Conservation (phyloP, 1,140 invertebrate genomes). For the Pectinophora gossypiella region DNA sequence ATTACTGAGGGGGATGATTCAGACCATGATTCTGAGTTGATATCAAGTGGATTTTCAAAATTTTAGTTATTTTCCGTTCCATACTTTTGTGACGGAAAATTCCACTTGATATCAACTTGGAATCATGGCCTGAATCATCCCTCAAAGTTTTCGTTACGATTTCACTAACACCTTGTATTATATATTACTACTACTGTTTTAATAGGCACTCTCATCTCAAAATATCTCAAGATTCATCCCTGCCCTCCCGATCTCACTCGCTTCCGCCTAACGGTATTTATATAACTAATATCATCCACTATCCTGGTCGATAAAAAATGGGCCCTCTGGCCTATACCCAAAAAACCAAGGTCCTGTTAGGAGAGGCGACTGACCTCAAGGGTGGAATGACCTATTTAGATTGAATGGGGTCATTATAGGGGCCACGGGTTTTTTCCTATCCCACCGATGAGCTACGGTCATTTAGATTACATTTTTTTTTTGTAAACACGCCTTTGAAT, state of each 20-base stretch:
- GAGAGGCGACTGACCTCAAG: constrained; percentile 61
- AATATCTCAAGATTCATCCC: constrained; percentile 37
- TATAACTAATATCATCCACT: constrained; percentile 59
- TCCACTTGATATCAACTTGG: too few relatives aligned
- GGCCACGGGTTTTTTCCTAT: constrained; percentile 4
- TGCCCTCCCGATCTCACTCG: constrained; percentile 16
- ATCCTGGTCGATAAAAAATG: constrained; percentile 65
- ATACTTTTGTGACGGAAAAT: too few relatives aligned
- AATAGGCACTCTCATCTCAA: neutral
- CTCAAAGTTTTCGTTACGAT: too few relatives aligned
- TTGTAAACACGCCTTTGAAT: neutral
- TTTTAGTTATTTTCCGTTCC: too few relatives aligned
- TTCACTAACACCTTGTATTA: too few relatives aligned
- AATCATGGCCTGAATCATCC: too few relatives aligned
- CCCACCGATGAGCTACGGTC: neutral
- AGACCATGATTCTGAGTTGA: too few relatives aligned
- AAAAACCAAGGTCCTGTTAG: constrained; percentile 69
- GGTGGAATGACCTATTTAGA: constrained; percentile 69
- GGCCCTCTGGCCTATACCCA: constrained; percentile 27
- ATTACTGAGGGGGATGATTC: too few relatives aligned
- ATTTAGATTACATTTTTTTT: neutral
- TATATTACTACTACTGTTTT: too few relatives aligned
- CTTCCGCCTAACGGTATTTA: constrained; percentile 58
- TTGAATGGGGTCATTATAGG: constrained; percentile 60
- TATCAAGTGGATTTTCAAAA: too few relatives aligned